Evolutionary conservation across 2,797 vertebrate species (phyloP).

Genomic region (Phoxinus dragarum): DNA sequence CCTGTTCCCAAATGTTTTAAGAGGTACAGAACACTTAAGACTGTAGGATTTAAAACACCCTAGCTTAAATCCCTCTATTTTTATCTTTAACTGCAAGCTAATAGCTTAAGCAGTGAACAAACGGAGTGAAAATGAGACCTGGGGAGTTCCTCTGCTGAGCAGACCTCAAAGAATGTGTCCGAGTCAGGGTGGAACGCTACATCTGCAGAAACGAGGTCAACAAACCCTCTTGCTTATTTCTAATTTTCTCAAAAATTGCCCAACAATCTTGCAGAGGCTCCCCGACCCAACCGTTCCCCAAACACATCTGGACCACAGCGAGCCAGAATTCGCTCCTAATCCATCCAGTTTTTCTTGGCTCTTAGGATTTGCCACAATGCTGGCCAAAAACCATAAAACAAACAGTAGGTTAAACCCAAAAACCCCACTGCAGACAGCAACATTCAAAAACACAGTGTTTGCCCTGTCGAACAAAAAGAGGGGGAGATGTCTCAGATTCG

Average conservation of each 20-base stretch:
- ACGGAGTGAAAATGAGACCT: not conserved
- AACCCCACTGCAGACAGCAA: conserved; percentile 14
- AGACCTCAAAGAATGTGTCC: not conserved
- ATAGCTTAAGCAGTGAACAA: conserved; percentile 9
- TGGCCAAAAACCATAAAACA: conserved; percentile 44
- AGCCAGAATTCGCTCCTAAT: conserved; percentile 35
- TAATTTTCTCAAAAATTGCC: conserved; percentile 25
- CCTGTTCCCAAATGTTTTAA: not conserved
- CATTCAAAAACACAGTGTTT: not conserved
- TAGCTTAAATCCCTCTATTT: not conserved
- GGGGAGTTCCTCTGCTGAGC: not conserved
- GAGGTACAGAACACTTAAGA: conserved; percentile 1
- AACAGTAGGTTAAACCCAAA: conserved; percentile 36
- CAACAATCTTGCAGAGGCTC: conserved; percentile 16
- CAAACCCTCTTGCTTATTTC: conserved; percentile 24
- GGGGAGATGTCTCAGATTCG: conserved; percentile 49
- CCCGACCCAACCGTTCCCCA: conserved; percentile 7
- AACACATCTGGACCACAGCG: conserved; percentile 30
- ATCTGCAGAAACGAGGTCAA: conserved; percentile 33
- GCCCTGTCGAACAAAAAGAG: not conserved
- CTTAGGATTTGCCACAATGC: not conserved
- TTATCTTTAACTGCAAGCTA: not conserved
- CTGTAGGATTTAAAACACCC: conserved; percentile 2
- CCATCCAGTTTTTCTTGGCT: conserved; percentile 41
- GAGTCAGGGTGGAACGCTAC: not conserved